phyloP scores from a whole-genome alignment of 2,888 invertebrate species.

The Heliconius charithonia region DNA sequence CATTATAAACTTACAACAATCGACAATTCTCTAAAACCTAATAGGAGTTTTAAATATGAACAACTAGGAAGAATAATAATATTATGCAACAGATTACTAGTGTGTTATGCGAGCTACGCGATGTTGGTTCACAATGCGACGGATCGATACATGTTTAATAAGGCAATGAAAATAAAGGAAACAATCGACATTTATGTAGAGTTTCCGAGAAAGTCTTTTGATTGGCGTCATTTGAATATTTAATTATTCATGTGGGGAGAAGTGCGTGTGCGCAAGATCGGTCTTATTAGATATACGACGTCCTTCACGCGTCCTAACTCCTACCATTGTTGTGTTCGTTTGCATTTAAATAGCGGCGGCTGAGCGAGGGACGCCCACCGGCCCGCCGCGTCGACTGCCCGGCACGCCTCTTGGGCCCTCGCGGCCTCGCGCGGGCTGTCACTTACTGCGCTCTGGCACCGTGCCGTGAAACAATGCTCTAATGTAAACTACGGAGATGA shows the following conservation, averaged over 20 bases:
- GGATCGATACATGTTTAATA: slow-evolving; percentile 52
- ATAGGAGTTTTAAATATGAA: slow-evolving; percentile 82
- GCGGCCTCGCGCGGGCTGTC: slow-evolving; percentile 52
- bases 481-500: slow-evolving; percentile 38
- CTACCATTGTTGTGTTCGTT: slow-evolving; percentile 80
- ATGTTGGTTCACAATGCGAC: slow-evolving; percentile 65
- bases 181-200: slow-evolving; percentile 59
- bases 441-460: slow-evolving; percentile 26
- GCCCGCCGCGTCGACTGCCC: slow-evolving; percentile 56
- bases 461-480: slow-evolving; percentile 36
- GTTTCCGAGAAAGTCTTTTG: slow-evolving; percentile 72
- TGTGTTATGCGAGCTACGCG: slow-evolving; percentile 59
- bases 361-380: slow-evolving; percentile 70
- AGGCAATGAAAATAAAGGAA: slow-evolving; percentile 53
- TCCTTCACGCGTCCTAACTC: slow-evolving; percentile 83
- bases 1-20: slow-evolving; percentile 82
- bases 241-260: slow-evolving; percentile 81
- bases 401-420: slow-evolving; percentile 65
- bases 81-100: slow-evolving; percentile 82
- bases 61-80: slow-evolving; percentile 82
- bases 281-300: slow-evolving; percentile 78
- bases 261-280: slow-evolving; percentile 78
- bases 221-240: slow-evolving; percentile 80
- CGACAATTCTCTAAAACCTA: slow-evolving; percentile 79
- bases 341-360: slow-evolving; percentile 79